Percentiles rank a stretch among this genome's conserved stretches.
Evolutionary conservation across 2,888 invertebrate species (phyloP).

Genomic region (Spisula subtruncata): DNA sequence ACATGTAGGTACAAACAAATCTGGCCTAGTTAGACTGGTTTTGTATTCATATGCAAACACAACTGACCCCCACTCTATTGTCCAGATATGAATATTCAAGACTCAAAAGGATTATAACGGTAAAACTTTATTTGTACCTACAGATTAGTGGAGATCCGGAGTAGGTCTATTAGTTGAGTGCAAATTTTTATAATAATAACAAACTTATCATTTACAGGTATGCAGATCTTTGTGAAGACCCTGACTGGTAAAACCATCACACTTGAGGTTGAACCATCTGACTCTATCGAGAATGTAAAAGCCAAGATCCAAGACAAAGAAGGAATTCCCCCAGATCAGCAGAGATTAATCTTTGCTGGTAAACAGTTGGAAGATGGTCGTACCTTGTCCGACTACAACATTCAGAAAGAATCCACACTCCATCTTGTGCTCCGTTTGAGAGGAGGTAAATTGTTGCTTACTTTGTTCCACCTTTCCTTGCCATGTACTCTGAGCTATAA

Average conservation of each 20-base stretch:
- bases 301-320: conserved; percentile 89
- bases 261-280: conserved; percentile 92
- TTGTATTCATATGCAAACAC: too few relatives aligned
- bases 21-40: too few relatives aligned
- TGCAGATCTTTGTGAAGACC: conserved; percentile 88
- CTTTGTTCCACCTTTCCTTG: too few relatives aligned
- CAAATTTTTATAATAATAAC: too few relatives aligned
- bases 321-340: conserved; percentile 92
- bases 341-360: conserved; percentile 96
- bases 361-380: conserved; percentile 98
- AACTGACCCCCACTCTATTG: too few relatives aligned
- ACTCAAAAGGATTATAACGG: too few relatives aligned
- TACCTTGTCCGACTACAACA: conserved; percentile 97
- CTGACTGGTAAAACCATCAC: conserved; percentile 77
- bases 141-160: too few relatives aligned
- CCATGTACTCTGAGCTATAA: too few relatives aligned
- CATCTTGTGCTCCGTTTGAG: conserved; percentile 94
- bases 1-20: too few relatives aligned
- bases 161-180: too few relatives aligned
- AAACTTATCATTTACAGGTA: conserved; percentile 6
- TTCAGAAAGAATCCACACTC: conserved; percentile 96
- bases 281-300: conserved; percentile 98
- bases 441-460: conserved; percentile 52
- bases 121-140: too few relatives aligned
- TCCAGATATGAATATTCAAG: too few relatives aligned